Evolutionary conservation across 2,113 vertebrate genomes (phyloP).

Genomic region (Baryphthengus martii): DNA sequence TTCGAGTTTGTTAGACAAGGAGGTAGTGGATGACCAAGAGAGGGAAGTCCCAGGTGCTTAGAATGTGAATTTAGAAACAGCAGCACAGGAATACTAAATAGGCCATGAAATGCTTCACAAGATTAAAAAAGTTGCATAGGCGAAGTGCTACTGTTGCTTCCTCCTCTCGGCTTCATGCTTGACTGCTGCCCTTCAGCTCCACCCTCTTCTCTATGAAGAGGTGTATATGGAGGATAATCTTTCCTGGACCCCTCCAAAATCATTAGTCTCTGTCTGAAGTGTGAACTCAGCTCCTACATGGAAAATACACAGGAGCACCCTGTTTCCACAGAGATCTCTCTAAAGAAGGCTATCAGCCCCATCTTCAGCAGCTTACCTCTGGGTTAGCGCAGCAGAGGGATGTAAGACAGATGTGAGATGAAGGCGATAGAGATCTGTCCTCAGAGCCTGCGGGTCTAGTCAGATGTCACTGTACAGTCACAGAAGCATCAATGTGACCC

Average conservation of each 20-base stretch:
- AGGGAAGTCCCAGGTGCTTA: neutral
- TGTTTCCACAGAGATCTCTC: neutral
- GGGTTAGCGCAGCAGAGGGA: neutral
- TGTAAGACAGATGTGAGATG: fast-evolving
- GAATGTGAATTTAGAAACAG: neutral
- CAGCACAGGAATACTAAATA: neutral
- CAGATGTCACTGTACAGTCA: neutral
- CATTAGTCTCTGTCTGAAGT: neutral
- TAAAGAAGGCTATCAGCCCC: neutral
- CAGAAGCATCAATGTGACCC: neutral
- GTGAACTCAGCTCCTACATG: neutral
- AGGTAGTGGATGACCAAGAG: neutral
- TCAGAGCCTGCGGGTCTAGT: too few relatives aligned
- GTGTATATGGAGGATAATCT: neutral
- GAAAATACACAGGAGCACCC: neutral
- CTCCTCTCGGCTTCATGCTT: fast-evolving
- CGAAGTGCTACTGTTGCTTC: neutral
- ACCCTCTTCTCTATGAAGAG: neutral
- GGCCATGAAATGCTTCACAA: neutral
- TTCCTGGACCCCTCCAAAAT: neutral
- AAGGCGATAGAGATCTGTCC: neutral
- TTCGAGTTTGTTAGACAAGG: neutral
- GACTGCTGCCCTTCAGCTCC: neutral
- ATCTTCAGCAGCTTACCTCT: neutral
- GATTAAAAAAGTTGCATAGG: neutral